Evolutionary conservation across 2,888 invertebrate genomes (phyloP).

Genomic region (Drosophila yooni): DNA sequence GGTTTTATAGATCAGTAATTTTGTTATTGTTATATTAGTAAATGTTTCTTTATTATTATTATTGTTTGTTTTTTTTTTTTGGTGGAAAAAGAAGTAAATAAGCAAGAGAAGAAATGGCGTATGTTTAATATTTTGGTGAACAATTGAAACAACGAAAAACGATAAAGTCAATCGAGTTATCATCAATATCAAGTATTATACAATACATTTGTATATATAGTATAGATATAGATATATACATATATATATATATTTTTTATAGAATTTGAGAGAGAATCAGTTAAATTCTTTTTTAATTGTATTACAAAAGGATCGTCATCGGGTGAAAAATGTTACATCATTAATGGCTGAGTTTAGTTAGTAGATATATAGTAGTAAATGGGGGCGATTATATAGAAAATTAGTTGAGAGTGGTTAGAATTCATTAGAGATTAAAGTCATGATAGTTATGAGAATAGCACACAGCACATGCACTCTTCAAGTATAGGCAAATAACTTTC

Average conservation of each 20-base stretch:
- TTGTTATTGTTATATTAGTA: slow-evolving; percentile 52
- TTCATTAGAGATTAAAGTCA: slow-evolving; percentile 36
- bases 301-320: slow-evolving; percentile 33
- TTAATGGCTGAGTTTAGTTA: slow-evolving; percentile 7
- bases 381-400: slow-evolving; percentile 37
- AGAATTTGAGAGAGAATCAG: slow-evolving; percentile 37
- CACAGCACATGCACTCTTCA: slow-evolving; percentile 39
- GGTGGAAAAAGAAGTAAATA: slow-evolving; percentile 78
- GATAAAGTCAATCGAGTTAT: slow-evolving; percentile 71
- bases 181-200: slow-evolving; percentile 51
- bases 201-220: slow-evolving; percentile 27
- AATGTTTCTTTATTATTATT: slow-evolving; percentile 31
- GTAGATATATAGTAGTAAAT: slow-evolving; percentile 8
- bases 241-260: slow-evolving; percentile 27
- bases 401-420: slow-evolving; percentile 43
- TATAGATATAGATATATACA: slow-evolving; percentile 14
- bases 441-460: slow-evolving; percentile 28
- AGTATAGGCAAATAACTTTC: neutral
- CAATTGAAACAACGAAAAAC: slow-evolving; percentile 75
- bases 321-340: slow-evolving; percentile 28
- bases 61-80: slow-evolving; percentile 20
- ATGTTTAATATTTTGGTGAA: slow-evolving; percentile 79
- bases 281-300: slow-evolving; percentile 23
- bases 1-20: slow-evolving; percentile 59
- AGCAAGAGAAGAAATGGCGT: slow-evolving; percentile 82